Conservation (phyloP, 2,113 vertebrate species). For the Cariama cristata region DNA sequence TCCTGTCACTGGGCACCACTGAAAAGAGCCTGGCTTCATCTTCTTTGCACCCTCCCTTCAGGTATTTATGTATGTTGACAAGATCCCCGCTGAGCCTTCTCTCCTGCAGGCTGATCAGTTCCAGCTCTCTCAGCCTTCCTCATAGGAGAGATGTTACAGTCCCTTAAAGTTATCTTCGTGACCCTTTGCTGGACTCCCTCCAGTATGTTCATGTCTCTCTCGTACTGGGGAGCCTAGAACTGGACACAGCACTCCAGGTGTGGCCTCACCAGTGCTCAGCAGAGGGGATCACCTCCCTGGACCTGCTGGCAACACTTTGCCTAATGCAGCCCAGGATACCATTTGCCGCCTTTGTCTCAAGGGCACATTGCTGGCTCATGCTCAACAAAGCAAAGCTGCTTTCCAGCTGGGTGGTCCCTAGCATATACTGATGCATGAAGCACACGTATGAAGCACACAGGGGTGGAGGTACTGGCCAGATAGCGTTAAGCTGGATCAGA, state of each 20-base stretch:
- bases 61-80: neutral
- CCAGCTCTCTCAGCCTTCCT: neutral
- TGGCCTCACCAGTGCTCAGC: neutral
- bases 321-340: neutral
- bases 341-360: neutral
- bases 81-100: neutral
- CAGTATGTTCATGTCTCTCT: too few relatives aligned
- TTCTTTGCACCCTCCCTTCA: neutral
- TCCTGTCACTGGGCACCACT: neutral
- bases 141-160: neutral
- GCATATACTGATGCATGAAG: neutral
- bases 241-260: neutral
- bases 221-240: neutral
- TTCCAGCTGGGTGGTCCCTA: neutral
- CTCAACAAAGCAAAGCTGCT: neutral
- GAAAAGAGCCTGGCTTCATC: too few relatives aligned
- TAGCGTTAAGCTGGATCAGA: neutral
- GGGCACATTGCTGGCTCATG: neutral
- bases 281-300: fast-evolving
- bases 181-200: neutral
- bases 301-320: neutral
- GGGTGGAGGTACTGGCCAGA: neutral
- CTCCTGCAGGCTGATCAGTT: neutral
- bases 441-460: neutral
- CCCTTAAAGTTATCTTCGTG: neutral